These are phyloP conservation scores for Autographa pulchrina DNA, from an alignment of 2,888 invertebrate genomes.

Conservation along the genomic window DNA sequence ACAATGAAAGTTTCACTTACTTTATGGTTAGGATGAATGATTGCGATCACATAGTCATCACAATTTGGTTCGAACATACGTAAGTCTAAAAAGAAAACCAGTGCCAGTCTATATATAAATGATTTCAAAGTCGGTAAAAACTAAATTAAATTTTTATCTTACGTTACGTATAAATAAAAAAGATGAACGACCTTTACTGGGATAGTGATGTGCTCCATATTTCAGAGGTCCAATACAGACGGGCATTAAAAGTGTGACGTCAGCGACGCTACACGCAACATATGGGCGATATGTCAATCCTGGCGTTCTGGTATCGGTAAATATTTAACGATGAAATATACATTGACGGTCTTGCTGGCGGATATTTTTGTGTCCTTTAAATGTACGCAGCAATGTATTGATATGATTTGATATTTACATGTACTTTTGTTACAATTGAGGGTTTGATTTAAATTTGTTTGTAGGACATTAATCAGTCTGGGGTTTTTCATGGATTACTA, in stretches of 20 bases:
- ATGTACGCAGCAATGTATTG: background rate
- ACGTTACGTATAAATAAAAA: slow-evolving; percentile 2
- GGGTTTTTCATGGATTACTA: background rate
- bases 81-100: too few relatives aligned
- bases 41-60: too few relatives aligned
- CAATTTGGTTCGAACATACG: too few relatives aligned
- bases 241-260: slow-evolving; percentile 4
- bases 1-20: too few relatives aligned
- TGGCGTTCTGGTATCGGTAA: background rate
- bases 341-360: background rate
- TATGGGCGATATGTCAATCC: background rate
- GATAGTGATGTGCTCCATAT: slow-evolving; percentile 4
- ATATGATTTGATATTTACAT: background rate
- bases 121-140: background rate
- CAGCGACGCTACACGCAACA: slow-evolving; percentile 4
- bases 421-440: background rate
- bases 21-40: too few relatives aligned
- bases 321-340: slow-evolving; percentile 4
- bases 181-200: background rate
- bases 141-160: background rate
- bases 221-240: slow-evolving; percentile 2
- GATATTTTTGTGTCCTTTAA: background rate
- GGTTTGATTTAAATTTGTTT: background rate
- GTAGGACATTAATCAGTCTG: background rate
- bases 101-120: too few relatives aligned